Conservation (phyloP, 2,113 vertebrate genomes). For the Ochotona curzoniae region DNA sequence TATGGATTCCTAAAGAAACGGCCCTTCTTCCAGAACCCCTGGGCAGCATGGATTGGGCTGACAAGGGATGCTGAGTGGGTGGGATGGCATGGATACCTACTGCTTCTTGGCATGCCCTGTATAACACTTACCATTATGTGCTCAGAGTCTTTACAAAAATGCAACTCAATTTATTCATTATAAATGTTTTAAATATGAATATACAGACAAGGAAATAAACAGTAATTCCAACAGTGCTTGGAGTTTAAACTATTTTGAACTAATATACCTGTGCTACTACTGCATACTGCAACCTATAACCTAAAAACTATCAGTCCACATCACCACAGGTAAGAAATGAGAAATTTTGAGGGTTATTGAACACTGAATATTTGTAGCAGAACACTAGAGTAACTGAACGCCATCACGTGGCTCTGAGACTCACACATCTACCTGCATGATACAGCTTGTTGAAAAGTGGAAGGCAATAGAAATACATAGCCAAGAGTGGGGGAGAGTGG, state of each 20-base stretch:
- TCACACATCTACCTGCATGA: constrained; percentile 57
- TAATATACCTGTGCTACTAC: constrained; percentile 66
- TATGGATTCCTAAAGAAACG: constrained; percentile 62
- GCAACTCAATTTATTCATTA: constrained; percentile 76
- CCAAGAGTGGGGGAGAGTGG: neutral
- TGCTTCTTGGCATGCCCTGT: constrained; percentile 65
- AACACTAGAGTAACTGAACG: constrained; percentile 78
- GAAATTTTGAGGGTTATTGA: constrained; percentile 90
- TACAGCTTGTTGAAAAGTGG: neutral
- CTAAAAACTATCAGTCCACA: constrained; percentile 80
- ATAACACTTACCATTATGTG: constrained; percentile 70
- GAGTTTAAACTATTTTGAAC: constrained; percentile 75
- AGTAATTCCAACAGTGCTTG: constrained; percentile 60
- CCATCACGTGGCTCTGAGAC: constrained; percentile 71
- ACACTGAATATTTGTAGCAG: constrained; percentile 83
- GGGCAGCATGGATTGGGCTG: constrained; percentile 9
- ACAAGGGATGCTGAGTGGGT: constrained; percentile 52
- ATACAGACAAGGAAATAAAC: constrained; percentile 71
- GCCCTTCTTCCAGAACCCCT: constrained; percentile 22
- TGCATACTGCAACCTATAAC: constrained; percentile 68
- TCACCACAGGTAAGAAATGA: constrained; percentile 89
- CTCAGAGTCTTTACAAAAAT: constrained; percentile 77
- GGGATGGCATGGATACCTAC: constrained; percentile 49
- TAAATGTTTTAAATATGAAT: constrained; percentile 79
- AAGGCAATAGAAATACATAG: constrained; percentile 37